phyloP scores from a whole-genome alignment of 1,140 invertebrate species.

The Sipha flava region DNA sequence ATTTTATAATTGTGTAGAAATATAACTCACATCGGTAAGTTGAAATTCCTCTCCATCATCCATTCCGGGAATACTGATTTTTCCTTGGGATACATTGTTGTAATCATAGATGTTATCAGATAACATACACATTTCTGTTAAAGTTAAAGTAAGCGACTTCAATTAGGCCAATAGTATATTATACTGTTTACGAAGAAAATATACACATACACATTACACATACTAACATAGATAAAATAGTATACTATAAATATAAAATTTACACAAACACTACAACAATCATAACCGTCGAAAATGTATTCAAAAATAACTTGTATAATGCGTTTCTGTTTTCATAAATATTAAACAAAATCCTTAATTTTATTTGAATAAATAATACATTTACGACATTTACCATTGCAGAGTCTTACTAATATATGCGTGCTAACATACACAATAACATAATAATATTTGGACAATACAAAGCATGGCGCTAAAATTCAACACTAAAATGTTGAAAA shows the following conservation, averaged over 20 bases:
- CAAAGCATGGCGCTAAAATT: neutral
- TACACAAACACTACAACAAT: neutral
- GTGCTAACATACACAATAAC: neutral
- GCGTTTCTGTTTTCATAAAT: too few relatives aligned
- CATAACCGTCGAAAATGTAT: neutral
- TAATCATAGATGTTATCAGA: conserved; percentile 59
- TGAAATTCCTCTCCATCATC: conserved; percentile 67
- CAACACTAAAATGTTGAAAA: neutral
- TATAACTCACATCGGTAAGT: conserved; percentile 60
- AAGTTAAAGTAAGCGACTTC: conserved; percentile 39
- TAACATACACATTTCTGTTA: conserved; percentile 50
- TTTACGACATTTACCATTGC: neutral
- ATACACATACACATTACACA: neutral
- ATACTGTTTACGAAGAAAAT: neutral
- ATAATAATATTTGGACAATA: neutral
- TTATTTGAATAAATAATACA: neutral
- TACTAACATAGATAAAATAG: too few relatives aligned
- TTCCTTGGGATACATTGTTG: conserved; percentile 67
- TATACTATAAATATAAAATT: neutral
- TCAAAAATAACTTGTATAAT: too few relatives aligned
- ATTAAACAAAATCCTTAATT: too few relatives aligned
- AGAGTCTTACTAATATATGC: neutral
- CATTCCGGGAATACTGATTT: conserved; percentile 63
- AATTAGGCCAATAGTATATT: neutral
- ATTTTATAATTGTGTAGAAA: neutral